Percentiles rank a stretch among this genome's conserved stretches.
Conservation (phyloP, 1,140 invertebrate species). For the Coptotermes formosanus region DNA sequence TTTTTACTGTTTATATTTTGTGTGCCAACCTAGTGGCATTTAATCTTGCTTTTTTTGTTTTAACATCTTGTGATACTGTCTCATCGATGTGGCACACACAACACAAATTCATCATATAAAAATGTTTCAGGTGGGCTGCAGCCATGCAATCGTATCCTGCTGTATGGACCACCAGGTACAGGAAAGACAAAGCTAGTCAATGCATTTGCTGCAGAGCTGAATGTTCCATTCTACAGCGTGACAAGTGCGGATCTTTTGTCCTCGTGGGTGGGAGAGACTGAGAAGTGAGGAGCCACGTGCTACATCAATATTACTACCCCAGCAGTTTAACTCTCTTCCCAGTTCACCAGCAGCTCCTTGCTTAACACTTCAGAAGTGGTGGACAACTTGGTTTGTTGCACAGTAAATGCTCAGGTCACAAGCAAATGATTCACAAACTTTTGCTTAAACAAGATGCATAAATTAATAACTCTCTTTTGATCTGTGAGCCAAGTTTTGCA, state of each 20-base stretch:
- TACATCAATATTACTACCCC: no score
- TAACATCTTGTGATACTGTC: not conserved
- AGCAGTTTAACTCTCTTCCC: no score
- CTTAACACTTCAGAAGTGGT: no score
- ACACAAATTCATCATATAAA: not conserved
- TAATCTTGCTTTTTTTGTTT: not conserved
- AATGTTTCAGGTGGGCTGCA: conserved; percentile 38
- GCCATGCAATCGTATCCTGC: conserved; percentile 54
- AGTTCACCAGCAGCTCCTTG: no score
- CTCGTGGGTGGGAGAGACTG: conserved; percentile 57
- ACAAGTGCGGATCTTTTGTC: conserved; percentile 56
- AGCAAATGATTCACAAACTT: no score
- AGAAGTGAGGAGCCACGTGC: conserved; percentile 50
- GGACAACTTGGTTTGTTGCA: no score
- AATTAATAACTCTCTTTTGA: no score
- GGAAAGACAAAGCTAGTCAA: conserved; percentile 67
- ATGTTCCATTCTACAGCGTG: conserved; percentile 52
- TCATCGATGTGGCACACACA: not conserved
- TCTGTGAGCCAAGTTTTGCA: no score
- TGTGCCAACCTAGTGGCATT: no score
- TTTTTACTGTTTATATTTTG: no score
- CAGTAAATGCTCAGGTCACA: no score
- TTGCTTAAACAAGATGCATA: no score
- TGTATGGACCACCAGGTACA: conserved; percentile 71
- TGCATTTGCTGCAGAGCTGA: conserved; percentile 55